phyloP scores from a whole-genome alignment of 1,140 invertebrate genomes.

The Cotesia vestalis region DNA sequence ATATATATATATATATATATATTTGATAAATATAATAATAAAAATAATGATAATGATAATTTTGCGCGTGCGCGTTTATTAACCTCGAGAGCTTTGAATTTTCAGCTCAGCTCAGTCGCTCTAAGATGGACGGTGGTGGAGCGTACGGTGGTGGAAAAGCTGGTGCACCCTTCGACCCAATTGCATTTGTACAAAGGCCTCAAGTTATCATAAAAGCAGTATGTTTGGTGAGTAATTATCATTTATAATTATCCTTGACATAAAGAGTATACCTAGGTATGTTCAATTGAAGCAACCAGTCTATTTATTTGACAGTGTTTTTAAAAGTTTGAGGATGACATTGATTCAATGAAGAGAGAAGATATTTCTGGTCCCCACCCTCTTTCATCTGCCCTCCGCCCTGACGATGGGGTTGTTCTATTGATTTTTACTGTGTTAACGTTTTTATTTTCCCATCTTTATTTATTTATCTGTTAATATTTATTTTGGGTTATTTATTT shows the following conservation, averaged over 20 bases:
- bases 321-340: background rate
- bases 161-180: conserved; percentile 88
- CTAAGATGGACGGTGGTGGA: conserved; percentile 80
- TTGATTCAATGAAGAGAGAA: conserved; percentile 12
- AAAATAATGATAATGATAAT: background rate
- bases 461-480: background rate
- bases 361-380: conserved; percentile 38
- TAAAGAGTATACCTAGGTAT: background rate
- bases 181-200: conserved; percentile 89
- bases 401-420: conserved; percentile 60
- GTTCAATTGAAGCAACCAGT: background rate
- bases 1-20: no score
- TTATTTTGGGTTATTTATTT: background rate
- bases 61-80: conserved; percentile 8
- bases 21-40: background rate
- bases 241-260: background rate
- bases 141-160: conserved; percentile 96
- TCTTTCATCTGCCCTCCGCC: conserved; percentile 37
- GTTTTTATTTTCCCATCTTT: background rate
- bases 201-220: conserved; percentile 90
- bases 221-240: conserved; percentile 82
- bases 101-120: conserved; percentile 49
- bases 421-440: conserved; percentile 62
- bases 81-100: conserved; percentile 30
- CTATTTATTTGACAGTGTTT: background rate